A percentile compares a stretch with the other conserved stretches of the same genome.
Conservation (phyloP, 2,888 invertebrate genomes). For the Amphiduros pacificus region DNA sequence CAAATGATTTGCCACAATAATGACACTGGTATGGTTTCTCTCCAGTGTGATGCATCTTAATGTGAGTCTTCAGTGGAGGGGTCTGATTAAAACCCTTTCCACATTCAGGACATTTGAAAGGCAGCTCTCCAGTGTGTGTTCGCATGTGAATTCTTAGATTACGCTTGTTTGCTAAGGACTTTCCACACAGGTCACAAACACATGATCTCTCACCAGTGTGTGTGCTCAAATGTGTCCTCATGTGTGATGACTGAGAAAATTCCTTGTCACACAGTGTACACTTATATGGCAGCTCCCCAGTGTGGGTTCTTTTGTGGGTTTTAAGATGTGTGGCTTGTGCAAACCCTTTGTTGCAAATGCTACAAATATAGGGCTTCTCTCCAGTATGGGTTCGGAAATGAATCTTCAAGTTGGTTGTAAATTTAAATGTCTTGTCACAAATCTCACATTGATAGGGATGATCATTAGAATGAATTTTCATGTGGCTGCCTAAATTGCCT, state of each 20-base stretch:
- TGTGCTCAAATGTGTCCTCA: too few species aligned
- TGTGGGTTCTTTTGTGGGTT: not conserved
- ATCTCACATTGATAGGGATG: not conserved
- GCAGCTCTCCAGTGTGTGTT: not conserved
- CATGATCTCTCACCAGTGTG: too few species aligned
- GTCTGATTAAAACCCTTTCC: too few species aligned
- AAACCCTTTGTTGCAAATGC: not conserved
- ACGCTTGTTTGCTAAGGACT: too few species aligned
- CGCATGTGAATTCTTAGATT: too few species aligned
- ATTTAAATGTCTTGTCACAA: not conserved
- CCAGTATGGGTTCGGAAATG: not conserved
- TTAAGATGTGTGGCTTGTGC: not conserved
- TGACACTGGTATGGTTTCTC: not conserved
- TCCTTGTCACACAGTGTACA: not conserved
- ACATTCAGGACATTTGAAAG: too few species aligned
- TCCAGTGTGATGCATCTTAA: too few species aligned
- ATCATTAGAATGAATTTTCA: not conserved
- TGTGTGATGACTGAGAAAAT: too few species aligned
- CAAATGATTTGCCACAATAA: not conserved
- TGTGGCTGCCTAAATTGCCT: not conserved
- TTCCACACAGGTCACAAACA: too few species aligned
- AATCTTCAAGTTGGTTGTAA: not conserved
- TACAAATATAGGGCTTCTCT: not conserved
- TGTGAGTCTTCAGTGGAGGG: too few species aligned
- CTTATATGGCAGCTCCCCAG: not conserved